Base-by-base conservation (phyloP, 1,140 invertebrate species). In the Zeugodacus cucurbitae region DNA sequence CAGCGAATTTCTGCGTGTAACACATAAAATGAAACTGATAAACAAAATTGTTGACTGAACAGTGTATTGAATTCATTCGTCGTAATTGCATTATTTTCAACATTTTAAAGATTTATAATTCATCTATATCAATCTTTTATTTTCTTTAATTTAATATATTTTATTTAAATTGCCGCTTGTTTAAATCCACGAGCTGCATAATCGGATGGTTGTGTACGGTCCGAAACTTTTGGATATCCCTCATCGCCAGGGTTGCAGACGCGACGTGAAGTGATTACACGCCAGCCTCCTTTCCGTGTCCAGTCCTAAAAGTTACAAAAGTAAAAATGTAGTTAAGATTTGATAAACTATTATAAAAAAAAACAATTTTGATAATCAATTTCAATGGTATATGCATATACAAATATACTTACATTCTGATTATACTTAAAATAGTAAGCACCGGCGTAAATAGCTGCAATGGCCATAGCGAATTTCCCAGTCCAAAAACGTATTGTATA, bases 361-460 rank as follows among this genome's bases (percentile, higher is more conserved):
- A 8, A 29, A 17, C 64, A 70, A 29, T 26, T 11, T 70, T 34
- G 22, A 59, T 67, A 32, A 26, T 7, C 20, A 67, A 17, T 62
- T 32, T 67, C 7, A 4, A 41, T 3, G n/a, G n/a, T 67, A 20
- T 29, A 32, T 32, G 11, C 5, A 34, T 32, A 3, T 11, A 17
- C 62, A 29, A 29, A 64, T 17, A 29, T 29, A 95, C 96, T 95
- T 94, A 97, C 96, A 93, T 96, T 96, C 88, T 93, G 94, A 93
- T 97, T 96, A 90, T 97, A 98, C 94, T 97, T 97, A 74, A 97
- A 95, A 89, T 97, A 97, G 92, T 98, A 97, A 87, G 94, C 95
- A 10, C 89, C 89, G 74, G 90, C 90, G 90, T 96, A 95, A 22
- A 95, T 88, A n/a, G 90, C 92, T 58, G 94, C 88, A 22, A 95